Percentiles rank a stretch among this genome's conserved stretches.
Conservation (phyloP, 1,140 invertebrate genomes). For the Cydia strobilella region DNA sequence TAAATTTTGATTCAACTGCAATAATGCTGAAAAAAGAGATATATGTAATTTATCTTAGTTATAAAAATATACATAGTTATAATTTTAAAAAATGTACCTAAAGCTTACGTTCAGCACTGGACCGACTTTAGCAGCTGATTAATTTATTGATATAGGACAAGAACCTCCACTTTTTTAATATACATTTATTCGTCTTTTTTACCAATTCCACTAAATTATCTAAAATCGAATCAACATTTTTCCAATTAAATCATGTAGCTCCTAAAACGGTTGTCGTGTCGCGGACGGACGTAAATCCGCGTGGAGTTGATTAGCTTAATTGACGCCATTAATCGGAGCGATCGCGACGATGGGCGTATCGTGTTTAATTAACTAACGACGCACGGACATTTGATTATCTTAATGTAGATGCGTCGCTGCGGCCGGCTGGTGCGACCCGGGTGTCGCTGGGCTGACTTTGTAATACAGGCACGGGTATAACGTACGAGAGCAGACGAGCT, state of each 20-base stretch:
- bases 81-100: no score
- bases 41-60: no score
- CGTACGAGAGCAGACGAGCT: neutral
- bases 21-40: no score
- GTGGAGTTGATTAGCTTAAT: conserved; percentile 72
- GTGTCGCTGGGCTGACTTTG: neutral
- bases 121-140: neutral
- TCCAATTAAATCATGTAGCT: conserved; percentile 26
- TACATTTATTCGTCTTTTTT: neutral
- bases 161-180: neutral
- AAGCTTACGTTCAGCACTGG: neutral
- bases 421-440: conserved; percentile 2
- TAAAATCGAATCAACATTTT: conserved; percentile 1
- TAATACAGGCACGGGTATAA: neutral
- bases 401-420: conserved; percentile 50
- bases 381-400: conserved; percentile 66
- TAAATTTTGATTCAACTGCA: no score
- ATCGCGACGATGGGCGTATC: conserved; percentile 67
- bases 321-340: conserved; percentile 67
- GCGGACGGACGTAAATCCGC: conserved; percentile 60
- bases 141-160: neutral
- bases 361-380: conserved; percentile 76
- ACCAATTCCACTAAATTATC: neutral
- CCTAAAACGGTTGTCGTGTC: conserved; percentile 41
- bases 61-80: no score